phyloP scores from a whole-genome alignment of 2,888 invertebrate species.

The Polyommatus icarus region DNA sequence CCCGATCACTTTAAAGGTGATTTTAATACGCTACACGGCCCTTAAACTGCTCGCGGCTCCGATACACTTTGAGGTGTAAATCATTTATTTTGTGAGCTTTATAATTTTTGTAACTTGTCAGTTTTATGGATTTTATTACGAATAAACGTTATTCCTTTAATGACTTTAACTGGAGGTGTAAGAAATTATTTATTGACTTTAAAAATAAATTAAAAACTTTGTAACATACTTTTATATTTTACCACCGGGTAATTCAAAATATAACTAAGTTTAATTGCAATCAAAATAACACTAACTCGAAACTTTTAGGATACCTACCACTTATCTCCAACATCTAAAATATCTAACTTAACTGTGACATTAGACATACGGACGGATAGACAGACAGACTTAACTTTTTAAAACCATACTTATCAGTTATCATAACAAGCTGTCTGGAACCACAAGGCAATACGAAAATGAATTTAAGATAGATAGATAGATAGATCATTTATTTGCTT shows the following conservation, averaged over 20 bases:
- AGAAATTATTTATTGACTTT: constrained; percentile 17
- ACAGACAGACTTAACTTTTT: too few relatives aligned
- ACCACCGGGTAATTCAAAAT: neutral
- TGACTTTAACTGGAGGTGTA: neutral
- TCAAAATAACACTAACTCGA: neutral
- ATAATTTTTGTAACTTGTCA: constrained; percentile 20
- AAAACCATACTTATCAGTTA: too few relatives aligned
- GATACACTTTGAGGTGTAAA: constrained; percentile 33
- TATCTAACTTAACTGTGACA: too few relatives aligned
- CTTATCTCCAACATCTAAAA: neutral
- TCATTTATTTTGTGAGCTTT: constrained; percentile 37
- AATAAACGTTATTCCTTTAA: neutral
- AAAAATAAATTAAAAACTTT: constrained; percentile 1
- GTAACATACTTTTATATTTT: neutral
- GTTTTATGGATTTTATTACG: constrained; percentile 15
- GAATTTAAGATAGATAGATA: too few relatives aligned
- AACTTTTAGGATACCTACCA: neutral
- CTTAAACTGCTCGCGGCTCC: constrained; percentile 38
- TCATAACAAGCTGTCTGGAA: neutral
- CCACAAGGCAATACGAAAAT: neutral
- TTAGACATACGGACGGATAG: too few relatives aligned
- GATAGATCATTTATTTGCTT: too few relatives aligned
- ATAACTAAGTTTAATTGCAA: neutral
- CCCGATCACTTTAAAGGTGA: constrained; percentile 40
- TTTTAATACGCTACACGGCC: constrained; percentile 46